Base-by-base conservation (phyloP, 2,888 invertebrate species). In the Myopa tessellatipennis region DNA sequence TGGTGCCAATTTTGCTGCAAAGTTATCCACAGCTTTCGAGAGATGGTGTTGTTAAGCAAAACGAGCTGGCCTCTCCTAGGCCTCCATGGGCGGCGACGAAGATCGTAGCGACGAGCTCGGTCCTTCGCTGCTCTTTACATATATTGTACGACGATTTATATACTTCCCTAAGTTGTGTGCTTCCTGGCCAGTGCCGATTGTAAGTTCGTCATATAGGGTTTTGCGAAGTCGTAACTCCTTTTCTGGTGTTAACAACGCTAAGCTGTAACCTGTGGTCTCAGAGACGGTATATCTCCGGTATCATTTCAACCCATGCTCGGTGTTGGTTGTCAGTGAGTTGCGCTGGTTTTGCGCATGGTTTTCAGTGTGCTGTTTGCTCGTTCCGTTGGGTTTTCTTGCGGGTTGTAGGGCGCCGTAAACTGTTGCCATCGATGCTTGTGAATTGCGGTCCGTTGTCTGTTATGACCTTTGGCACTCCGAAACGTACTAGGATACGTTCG, bases 311-410 rank as follows among this genome's bases (percentile, higher is more conserved):
- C 67, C 67, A 67, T 6, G n/a, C 16, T 16, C 4, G 10, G 14
- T 69, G 69, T 7, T 50, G 1, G 52, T 52, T 52, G 26, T 69
- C 34, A 4, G 69, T 4, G 4, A 69, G 26, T 40, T 69, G 69
- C 18, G 69, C 69, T 18, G 45, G 26, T 45, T n/a, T 4, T 36
- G 26, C 6, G 6, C 45, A 45, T 45, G 6, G 45, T 45, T 45
- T 45, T 45, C 10, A 45, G 45, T 6, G 45, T 45, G 6, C 45
- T 45, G 10, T 45, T 45, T 8, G 10, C 45, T 34, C 70, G 16
- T 34, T 70, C 70, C 18, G 70, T 70, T 16, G 70, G 70, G n/a
- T 70, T 70, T 3, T 70, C 70, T n/a, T 70, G 52, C 52, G 70
- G 70, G 34, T 18, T 50, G 18, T 70, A 70, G 8, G 52, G 70